A percentile compares a stretch with the other conserved stretches of the same genome.
These are phyloP conservation scores for Octonoba sinensis DNA, from an alignment of 2,888 invertebrate genomes.

Conservation along the genomic window DNA sequence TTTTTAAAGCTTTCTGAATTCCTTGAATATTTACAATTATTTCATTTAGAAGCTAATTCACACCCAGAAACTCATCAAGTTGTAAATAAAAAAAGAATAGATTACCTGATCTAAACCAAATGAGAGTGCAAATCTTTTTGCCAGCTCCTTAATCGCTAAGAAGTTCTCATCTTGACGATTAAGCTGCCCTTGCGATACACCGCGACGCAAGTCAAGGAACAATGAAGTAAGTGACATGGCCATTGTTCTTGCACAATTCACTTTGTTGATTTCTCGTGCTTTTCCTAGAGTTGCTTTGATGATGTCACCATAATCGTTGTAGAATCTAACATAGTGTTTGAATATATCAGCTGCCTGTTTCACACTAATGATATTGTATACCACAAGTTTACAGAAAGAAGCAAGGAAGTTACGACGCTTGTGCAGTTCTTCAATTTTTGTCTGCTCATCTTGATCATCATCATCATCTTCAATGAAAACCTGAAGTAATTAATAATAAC, in stretches of 20 bases:
- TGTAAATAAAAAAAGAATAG: background rate
- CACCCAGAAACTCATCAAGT: no score
- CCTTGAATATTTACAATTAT: no score
- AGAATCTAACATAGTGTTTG: constrained; percentile 90
- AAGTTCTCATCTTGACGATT: constrained; percentile 85
- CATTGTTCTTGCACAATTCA: constrained; percentile 94
- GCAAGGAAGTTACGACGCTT: constrained; percentile 96
- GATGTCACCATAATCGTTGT: constrained; percentile 69
- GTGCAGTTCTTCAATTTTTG: constrained; percentile 96
- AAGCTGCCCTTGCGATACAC: constrained; percentile 71
- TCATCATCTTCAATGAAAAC: constrained; percentile 67
- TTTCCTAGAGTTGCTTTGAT: constrained; percentile 96
- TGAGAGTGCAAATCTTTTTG: constrained; percentile 94
- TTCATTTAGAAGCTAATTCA: no score
- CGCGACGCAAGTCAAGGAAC: constrained; percentile 80
- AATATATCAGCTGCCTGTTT: constrained; percentile 93
- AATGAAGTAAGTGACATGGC: constrained; percentile 90
- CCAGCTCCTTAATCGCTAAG: constrained; percentile 93
- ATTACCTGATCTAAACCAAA: constrained; percentile 89
- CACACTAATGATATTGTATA: constrained; percentile 96
- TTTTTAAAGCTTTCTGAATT: no score
- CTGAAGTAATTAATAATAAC: background rate
- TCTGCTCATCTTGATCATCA: constrained; percentile 93
- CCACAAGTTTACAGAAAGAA: constrained; percentile 96
- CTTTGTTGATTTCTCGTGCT: constrained; percentile 96